Conservation (phyloP, 2,888 invertebrate genomes). For the Lypha dubia region DNA sequence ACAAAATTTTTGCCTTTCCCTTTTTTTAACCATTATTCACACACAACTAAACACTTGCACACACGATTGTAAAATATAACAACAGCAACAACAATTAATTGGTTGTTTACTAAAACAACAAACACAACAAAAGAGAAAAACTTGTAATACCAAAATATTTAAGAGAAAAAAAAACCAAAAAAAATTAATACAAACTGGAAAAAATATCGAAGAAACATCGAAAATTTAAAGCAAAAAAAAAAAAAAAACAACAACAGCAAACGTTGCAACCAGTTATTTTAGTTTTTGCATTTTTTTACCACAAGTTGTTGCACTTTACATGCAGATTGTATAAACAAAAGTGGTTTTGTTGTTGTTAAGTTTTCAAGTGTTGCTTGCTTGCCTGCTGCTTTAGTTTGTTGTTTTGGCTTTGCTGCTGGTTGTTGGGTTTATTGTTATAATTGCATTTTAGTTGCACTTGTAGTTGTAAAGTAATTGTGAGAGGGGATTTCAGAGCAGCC, state of each 20-base stretch:
- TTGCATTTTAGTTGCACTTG: constrained; percentile 32
- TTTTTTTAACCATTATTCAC: constrained; percentile 44
- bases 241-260: constrained; percentile 40
- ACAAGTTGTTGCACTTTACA: constrained; percentile 72
- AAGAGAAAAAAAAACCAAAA: constrained; percentile 30
- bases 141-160: constrained; percentile 69
- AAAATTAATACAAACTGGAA: constrained; percentile 34
- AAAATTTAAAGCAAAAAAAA: no score
- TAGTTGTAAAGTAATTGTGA: constrained; percentile 27
- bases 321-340: constrained; percentile 31
- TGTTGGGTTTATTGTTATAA: constrained; percentile 11
- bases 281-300: constrained; percentile 63
- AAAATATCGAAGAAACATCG: constrained; percentile 52
- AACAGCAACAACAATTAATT: constrained; percentile 45
- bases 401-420: not conserved
- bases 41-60: constrained; percentile 2
- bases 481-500: constrained; percentile 18
- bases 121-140: constrained; percentile 63
- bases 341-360: not conserved
- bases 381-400: not conserved
- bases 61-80: not conserved
- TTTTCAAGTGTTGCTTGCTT: constrained; percentile 5
- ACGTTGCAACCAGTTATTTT: constrained; percentile 69
- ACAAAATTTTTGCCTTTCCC: constrained; percentile 66
- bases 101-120: constrained; percentile 46